Base-by-base conservation (phyloP, 2,797 vertebrate species). In the Benthosema pterotum region DNA sequence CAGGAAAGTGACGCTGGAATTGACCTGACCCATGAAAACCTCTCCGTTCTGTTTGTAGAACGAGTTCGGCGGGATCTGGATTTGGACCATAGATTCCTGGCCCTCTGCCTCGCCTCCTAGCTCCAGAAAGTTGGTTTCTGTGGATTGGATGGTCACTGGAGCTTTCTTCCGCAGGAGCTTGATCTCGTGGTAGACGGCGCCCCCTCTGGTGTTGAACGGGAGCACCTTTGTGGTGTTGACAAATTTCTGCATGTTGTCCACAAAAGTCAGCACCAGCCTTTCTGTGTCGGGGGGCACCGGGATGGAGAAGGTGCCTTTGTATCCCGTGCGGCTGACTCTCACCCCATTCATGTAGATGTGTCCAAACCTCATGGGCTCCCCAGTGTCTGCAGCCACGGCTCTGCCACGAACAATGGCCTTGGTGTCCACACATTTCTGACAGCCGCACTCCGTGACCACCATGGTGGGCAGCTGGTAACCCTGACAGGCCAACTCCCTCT, bases 211-310 rank as follows among this genome's bases (percentile, higher is more conserved):
- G 72, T 95, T 98, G 83, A 98, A 99, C 18, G 95, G 93, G 45
- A 99, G 91, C 49, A 99, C 95, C 84, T 99, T 99, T 14, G 98
- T 99, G 14, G 96, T 99, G 72, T 99, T 98, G 71, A 99, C 92
- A 57, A 99, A 99, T 82, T 97, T 99, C 64, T 98, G 94, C 86
- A 98, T 88, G 74, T 96, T 94, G 78, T 99, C 98, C 2, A 98
- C 96, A 0, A 99, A 99, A 0, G 96, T 99, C 55, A 99, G 86
- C 55, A 99, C 97, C 16, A 99, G 82, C 48, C 98, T 95, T 66
- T 96, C 94, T 0, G 90, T 98, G 65, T 95, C 94, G 52, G 90
- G 86, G 43, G 97, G 96, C 47, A 99, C 87, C 0, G 96, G 95
- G 61, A 99, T 80, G 5, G 96, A 96, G 84, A 99, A 99, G 5